Evolutionary conservation across 2,113 vertebrate species (phyloP).

Genomic region (Zingel zingel): DNA sequence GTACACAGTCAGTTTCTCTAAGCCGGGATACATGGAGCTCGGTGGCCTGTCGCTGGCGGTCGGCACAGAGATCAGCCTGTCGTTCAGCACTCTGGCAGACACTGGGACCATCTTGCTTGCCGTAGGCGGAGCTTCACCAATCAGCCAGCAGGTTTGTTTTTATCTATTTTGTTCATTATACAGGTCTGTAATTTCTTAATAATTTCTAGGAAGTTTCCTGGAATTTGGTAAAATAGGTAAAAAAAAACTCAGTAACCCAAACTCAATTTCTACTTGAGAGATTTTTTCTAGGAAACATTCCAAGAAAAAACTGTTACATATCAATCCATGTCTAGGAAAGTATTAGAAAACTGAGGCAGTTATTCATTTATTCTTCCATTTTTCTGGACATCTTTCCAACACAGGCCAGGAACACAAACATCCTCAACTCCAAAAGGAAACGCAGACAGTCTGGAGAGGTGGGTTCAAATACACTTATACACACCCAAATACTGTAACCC

Average conservation of each 20-base stretch:
- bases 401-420: conserved; percentile 49
- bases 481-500: conserved; percentile 16
- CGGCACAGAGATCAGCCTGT: conserved; percentile 94
- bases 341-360: neutral
- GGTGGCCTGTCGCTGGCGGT: conserved; percentile 83
- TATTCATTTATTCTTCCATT: neutral
- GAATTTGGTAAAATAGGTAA: neutral
- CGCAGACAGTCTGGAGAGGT: conserved; percentile 91
- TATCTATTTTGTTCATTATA: conserved; percentile 14
- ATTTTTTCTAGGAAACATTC: neutral
- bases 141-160: conserved; percentile 58
- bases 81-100: conserved; percentile 94
- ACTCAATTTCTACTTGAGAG: too few species aligned
- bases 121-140: conserved; percentile 76
- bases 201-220: neutral
- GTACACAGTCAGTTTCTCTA: conserved; percentile 93
- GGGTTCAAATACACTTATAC: conserved; percentile 48
- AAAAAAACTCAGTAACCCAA: too few species aligned
- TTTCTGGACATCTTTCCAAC: conserved; percentile 7
- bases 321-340: neutral
- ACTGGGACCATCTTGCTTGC: conserved; percentile 93
- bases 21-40: conserved; percentile 92
- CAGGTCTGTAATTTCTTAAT: neutral
- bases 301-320: neutral
- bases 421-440: conserved; percentile 84